Conservation (phyloP, 1,140 invertebrate genomes). For the Rhagoletis pomonella region DNA sequence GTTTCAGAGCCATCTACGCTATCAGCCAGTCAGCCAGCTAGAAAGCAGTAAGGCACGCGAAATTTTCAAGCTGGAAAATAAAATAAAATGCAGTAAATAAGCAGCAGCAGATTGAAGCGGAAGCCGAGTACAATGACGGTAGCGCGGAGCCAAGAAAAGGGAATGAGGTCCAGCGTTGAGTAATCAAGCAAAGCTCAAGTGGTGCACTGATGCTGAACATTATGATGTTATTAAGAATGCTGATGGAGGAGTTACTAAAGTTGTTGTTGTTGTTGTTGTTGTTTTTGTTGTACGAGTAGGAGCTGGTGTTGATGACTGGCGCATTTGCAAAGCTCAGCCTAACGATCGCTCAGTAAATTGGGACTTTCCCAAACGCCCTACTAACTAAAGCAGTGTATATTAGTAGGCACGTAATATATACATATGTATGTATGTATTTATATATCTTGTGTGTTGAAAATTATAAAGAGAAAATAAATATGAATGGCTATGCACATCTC, state of each 20-base stretch:
- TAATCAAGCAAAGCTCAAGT: constrained; percentile 48
- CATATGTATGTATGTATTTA: not conserved
- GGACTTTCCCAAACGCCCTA: not conserved
- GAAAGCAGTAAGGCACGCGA: not conserved
- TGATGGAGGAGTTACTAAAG: not conserved
- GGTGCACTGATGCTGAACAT: constrained; percentile 36
- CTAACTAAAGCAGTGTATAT: constrained; percentile 16
- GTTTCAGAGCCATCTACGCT: not conserved
- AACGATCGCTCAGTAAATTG: not conserved
- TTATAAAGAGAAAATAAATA: not conserved
- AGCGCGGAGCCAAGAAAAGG: not conserved
- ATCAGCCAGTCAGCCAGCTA: not conserved
- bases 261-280: not conserved
- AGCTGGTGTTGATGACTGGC: not conserved
- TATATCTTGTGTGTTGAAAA: not conserved
- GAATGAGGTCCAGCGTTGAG: not conserved
- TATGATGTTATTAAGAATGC: constrained; percentile 45
- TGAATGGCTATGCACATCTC: no score
- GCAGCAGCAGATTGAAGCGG: not conserved
- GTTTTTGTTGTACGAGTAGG: not conserved
- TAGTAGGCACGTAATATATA: no score
- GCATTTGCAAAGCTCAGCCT: not conserved
- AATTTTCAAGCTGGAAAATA: constrained; percentile 19
- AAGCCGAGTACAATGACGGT: not conserved
- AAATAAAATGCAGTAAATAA: constrained; percentile 15